A percentile compares a stretch with the other conserved stretches of the same genome.
phyloP scores from a whole-genome alignment of 2,797 vertebrate genomes.

The Acanthurus lineatus region DNA sequence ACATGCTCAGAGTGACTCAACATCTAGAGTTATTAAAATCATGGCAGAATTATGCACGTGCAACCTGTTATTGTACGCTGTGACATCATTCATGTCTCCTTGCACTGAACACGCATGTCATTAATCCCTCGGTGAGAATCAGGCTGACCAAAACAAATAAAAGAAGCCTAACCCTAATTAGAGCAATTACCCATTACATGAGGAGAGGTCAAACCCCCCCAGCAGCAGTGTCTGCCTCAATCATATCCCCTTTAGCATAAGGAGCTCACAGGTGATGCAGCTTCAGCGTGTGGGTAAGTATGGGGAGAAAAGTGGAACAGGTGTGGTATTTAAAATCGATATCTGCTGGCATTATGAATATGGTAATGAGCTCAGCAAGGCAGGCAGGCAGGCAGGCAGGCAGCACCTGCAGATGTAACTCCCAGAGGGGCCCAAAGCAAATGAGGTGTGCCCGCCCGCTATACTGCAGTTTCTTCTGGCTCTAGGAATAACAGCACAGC shows the following conservation, averaged over 20 bases:
- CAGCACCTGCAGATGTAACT: slow-evolving; percentile 79
- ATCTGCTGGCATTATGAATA: slow-evolving; percentile 82
- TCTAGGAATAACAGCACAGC: slow-evolving; percentile 80
- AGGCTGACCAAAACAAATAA: slow-evolving; percentile 59
- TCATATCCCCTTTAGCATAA: slow-evolving; percentile 35
- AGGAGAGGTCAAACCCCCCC: slow-evolving; percentile 53
- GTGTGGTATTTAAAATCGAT: slow-evolving; percentile 82
- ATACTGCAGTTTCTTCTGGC: slow-evolving; percentile 81
- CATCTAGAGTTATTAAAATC: slow-evolving; percentile 28
- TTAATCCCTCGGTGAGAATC: slow-evolving; percentile 43
- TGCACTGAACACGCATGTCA: slow-evolving; percentile 35
- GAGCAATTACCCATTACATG: slow-evolving; percentile 64
- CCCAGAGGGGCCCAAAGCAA: slow-evolving; percentile 79
- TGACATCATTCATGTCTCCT: slow-evolving; percentile 41
- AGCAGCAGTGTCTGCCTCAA: slow-evolving; percentile 46
- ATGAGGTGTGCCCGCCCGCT: slow-evolving; percentile 80
- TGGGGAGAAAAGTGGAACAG: slow-evolving; percentile 74
- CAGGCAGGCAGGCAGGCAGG: slow-evolving; percentile 60
- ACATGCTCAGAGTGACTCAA: background rate
- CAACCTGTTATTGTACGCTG: slow-evolving; percentile 28
- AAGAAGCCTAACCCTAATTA: slow-evolving; percentile 52
- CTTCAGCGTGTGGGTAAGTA: slow-evolving; percentile 32
- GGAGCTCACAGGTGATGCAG: slow-evolving; percentile 33
- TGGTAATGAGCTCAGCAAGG: slow-evolving; percentile 78
- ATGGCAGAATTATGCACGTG: slow-evolving; percentile 27